Evolutionary conservation across 2,888 invertebrate species (phyloP), one percentile per base, ranked within the genome.

Genomic region (Plebejus melissa): DNA sequence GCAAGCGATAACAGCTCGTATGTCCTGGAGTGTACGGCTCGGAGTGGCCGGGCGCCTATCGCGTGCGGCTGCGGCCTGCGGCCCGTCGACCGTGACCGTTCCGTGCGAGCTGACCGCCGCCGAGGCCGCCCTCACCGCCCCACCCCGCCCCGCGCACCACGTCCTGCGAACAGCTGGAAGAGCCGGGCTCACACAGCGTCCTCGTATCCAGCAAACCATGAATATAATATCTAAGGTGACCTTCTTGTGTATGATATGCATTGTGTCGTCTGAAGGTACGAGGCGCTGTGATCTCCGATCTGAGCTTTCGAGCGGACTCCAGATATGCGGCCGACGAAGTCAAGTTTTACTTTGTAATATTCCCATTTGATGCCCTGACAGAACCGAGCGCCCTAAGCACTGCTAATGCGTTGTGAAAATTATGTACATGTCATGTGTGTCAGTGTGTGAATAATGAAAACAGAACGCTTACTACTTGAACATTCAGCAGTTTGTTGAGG

Each of bases 1-100:
- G 65, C 65, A 36, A 5, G 32, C 65, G 32, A 36, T 13, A 5
- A 11, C 32, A 13, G 65, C 4, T 32, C 13, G 32, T 65, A 65
- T 28, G 60, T 3, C 11, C 28, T 22, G 28, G 28, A 32, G 4
- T 4, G 4, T 65, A 36, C 2, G 32, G n/a, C 22, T 70, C 38
- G n/a, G 22, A 22, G 28, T 38, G n/a, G 41, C n/a, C 16, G 16
- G 7, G 22, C 70, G 70, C 22, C 70, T 3, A n/a, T 70, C 32
- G 74, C 38, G 74, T 28, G 74, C 71, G 58, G 28, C 22, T 22
- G 22, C 22, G 22, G 22, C 22, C 58, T 16, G 16, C 58, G 58
- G 28, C 38, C 54, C 76, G 54, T 74, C 78, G 76, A 77, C 78
- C 79, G 78, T 78, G 78, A 76, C 79, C 78, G 78, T 76, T 78